phyloP scores from a whole-genome alignment of 2,888 invertebrate genomes.

The Cenopis cana region DNA sequence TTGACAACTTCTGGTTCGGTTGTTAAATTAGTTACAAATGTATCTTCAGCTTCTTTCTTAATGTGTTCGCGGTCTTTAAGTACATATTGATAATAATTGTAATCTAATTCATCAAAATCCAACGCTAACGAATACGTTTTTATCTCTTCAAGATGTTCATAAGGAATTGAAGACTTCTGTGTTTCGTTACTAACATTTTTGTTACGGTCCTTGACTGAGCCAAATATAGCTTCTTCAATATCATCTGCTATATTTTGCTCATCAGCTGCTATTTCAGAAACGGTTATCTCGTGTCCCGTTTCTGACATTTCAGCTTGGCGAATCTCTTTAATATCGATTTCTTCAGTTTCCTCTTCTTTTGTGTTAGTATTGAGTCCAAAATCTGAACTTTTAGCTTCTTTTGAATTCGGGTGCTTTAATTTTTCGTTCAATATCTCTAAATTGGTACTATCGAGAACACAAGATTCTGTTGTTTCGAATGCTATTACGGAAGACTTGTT shows the following conservation, averaged over 20 bases:
- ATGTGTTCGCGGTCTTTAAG: constrained; percentile 49
- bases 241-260: constrained; percentile 56
- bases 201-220: constrained; percentile 86
- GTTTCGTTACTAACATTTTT: constrained; percentile 51
- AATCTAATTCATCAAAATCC: constrained; percentile 66
- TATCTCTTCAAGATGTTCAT: constrained; percentile 66
- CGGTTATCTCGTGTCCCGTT: constrained; percentile 26
- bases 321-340: neutral
- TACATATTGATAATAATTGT: constrained; percentile 65
- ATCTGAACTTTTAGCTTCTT: neutral
- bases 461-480: neutral
- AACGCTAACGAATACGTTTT: constrained; percentile 70
- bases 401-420: neutral
- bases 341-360: neutral
- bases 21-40: neutral
- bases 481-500: neutral
- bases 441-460: neutral
- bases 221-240: constrained; percentile 85
- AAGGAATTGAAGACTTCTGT: constrained; percentile 58
- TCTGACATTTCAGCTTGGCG: neutral
- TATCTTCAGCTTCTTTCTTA: neutral
- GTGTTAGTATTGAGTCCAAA: neutral
- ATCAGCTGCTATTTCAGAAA: constrained; percentile 10
- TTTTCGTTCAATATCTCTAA: neutral
- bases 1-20: neutral